These are phyloP conservation scores for Psix sp. DNA, from an alignment of 1,140 invertebrate species.

Conservation along the genomic window DNA sequence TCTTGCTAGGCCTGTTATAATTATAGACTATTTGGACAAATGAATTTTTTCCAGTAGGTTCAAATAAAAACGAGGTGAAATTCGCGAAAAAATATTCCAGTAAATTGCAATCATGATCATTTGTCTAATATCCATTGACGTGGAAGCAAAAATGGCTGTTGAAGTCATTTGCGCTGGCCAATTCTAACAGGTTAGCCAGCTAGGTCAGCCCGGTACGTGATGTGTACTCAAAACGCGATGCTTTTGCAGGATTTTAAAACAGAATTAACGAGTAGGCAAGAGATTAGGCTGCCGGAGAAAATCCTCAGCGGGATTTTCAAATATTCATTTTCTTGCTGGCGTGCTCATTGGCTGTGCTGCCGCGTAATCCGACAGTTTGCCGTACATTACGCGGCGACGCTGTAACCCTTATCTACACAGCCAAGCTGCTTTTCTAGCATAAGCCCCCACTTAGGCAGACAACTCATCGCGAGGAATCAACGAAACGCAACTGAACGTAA, in stretches of 20 bases:
- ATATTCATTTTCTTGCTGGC: constrained; percentile 47
- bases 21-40: too few relatives aligned
- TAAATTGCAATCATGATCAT: too few relatives aligned
- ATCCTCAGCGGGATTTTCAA: constrained; percentile 50
- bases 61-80: too few relatives aligned
- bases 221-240: constrained; percentile 17
- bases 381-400: constrained; percentile 39
- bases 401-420: constrained; percentile 51
- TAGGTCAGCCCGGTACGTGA: constrained; percentile 16
- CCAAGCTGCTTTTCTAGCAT: constrained; percentile 46
- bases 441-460: constrained; percentile 35
- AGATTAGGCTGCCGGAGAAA: constrained; percentile 50
- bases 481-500: constrained; percentile 30
- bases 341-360: constrained; percentile 21
- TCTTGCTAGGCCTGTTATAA: too few relatives aligned
- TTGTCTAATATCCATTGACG: too few relatives aligned
- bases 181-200: constrained; percentile 3
- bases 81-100: too few relatives aligned
- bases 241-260: constrained; percentile 34
- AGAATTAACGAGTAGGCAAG: constrained; percentile 49
- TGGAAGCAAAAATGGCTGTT: too few relatives aligned
- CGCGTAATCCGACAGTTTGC: constrained; percentile 37
- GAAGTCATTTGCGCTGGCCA: not conserved
- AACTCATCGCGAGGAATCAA: constrained; percentile 49
- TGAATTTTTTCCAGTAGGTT: too few relatives aligned